A percentile compares a stretch with the other conserved stretches of the same genome.
These are phyloP conservation scores for Lepidocyrtinus sp. DNA, from an alignment of 2,888 invertebrate species.

Conservation along the genomic window DNA sequence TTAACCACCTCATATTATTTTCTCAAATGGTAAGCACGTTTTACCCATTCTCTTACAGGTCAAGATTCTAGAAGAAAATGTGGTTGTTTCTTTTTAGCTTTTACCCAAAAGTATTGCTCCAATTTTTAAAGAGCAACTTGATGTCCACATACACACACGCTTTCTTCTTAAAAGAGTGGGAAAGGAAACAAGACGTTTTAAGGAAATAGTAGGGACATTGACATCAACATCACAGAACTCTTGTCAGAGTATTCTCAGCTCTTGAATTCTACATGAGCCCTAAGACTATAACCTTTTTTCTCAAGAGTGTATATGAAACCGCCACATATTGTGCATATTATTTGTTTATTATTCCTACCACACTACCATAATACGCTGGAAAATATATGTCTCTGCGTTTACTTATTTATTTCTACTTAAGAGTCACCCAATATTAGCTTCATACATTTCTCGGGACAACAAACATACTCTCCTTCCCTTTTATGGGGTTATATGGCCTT, in stretches of 20 bases:
- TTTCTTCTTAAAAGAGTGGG: not conserved
- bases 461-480: too few relatives aligned
- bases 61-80: conserved; percentile 44
- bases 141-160: not conserved
- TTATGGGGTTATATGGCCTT: too few relatives aligned
- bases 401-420: too few relatives aligned
- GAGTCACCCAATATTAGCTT: too few relatives aligned
- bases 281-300: not conserved
- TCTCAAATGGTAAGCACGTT: conserved; percentile 52
- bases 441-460: conserved; percentile 29
- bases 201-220: conserved; percentile 42
- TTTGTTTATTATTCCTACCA: too few relatives aligned
- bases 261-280: conserved; percentile 13
- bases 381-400: too few relatives aligned
- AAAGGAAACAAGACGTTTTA: conserved; percentile 34
- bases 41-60: conserved; percentile 62
- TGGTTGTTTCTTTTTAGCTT: conserved; percentile 23
- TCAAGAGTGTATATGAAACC: not conserved
- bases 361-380: too few relatives aligned
- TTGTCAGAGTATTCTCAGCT: conserved; percentile 12
- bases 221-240: conserved; percentile 25
- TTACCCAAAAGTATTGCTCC: conserved; percentile 1
- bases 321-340: conserved; percentile 5
- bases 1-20: conserved; percentile 45
- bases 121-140: conserved; percentile 4